Evolutionary conservation across 1,140 invertebrate species (phyloP).

Genomic region (Glossosoma conforme): DNA sequence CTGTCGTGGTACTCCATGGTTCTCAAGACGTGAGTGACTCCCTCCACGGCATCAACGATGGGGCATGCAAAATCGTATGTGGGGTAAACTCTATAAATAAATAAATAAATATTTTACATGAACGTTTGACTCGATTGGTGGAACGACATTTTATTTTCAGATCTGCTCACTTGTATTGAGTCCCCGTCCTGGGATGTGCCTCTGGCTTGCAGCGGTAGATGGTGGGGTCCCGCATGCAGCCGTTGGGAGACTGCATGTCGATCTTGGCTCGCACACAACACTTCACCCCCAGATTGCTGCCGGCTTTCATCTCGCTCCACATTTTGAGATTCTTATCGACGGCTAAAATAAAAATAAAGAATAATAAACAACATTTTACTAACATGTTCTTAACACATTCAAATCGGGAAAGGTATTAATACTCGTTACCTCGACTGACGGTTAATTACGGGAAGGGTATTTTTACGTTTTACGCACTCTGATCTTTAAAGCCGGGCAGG

Average conservation of each 20-base stretch:
- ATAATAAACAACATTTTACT: too few relatives aligned
- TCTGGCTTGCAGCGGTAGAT: conserved; percentile 98
- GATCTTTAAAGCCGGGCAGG: too few relatives aligned
- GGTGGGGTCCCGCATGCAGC: conserved; percentile 97
- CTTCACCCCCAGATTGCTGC: conserved; percentile 68
- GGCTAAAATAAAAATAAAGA: conserved; percentile 58
- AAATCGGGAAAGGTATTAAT: too few relatives aligned
- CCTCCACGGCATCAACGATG: conserved; percentile 96
- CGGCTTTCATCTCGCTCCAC: conserved; percentile 96
- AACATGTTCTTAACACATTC: too few relatives aligned
- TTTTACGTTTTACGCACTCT: too few relatives aligned
- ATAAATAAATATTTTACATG: conserved; percentile 12
- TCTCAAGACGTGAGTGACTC: conserved; percentile 93
- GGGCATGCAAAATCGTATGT: conserved; percentile 99
- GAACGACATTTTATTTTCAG: too few relatives aligned
- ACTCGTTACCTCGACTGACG: too few relatives aligned
- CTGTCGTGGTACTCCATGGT: conserved; percentile 99
- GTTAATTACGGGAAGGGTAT: too few relatives aligned
- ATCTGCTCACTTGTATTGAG: conserved; percentile 89
- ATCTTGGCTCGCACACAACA: conserved; percentile 97
- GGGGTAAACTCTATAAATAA: conserved; percentile 81
- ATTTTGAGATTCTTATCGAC: conserved; percentile 81
- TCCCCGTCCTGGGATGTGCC: conserved; percentile 86
- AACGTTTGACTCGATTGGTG: too few relatives aligned
- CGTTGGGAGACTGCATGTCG: conserved; percentile 94